phyloP scores from a whole-genome alignment of 2,113 vertebrate genomes.

The Cynopterus brachyotis region DNA sequence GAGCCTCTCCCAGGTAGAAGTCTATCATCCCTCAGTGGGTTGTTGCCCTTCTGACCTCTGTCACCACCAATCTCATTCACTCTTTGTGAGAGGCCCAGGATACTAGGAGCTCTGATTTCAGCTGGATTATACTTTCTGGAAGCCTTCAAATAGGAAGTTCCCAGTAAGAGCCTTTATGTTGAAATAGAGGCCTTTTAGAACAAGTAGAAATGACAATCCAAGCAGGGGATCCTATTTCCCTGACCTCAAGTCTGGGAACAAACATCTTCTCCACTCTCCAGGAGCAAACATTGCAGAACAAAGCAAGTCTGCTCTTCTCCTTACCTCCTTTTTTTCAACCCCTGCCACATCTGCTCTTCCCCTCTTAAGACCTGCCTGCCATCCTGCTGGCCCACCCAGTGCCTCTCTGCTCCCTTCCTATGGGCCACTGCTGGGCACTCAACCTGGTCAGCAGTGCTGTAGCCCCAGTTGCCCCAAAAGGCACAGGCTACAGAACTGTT shows the following conservation, averaged over 20 bases:
- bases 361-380: background rate
- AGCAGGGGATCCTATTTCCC: background rate
- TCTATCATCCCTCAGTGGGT: background rate
- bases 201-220: background rate
- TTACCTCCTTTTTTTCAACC: too few relatives aligned
- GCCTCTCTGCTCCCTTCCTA: background rate
- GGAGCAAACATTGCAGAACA: background rate
- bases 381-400: fast-evolving
- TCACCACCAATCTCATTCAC: background rate
- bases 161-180: background rate
- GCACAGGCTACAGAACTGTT: background rate
- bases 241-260: background rate
- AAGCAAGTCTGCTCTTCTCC: background rate
- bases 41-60: background rate
- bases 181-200: background rate
- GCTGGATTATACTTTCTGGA: background rate
- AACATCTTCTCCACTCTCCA: background rate
- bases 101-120: background rate
- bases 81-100: background rate
- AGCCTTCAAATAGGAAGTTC: background rate
- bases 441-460: background rate
- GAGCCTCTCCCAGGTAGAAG: background rate
- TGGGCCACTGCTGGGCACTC: too few relatives aligned
- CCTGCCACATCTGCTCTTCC: fast-evolving
- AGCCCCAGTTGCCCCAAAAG: background rate